Conservation (phyloP, 2,888 invertebrate species). For the Andrena minutula region DNA sequence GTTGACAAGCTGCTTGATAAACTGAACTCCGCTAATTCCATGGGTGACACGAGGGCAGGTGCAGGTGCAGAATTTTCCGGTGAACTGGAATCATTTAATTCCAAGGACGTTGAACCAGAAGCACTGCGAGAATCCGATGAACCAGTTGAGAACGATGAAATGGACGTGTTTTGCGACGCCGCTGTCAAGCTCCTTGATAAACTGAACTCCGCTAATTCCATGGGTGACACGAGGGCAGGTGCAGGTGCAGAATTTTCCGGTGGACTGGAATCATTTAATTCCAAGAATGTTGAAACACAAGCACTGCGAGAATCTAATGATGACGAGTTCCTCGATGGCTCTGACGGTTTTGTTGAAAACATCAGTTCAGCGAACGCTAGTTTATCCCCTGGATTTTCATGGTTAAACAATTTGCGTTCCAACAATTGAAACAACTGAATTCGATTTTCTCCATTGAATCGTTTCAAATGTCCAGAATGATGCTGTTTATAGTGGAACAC, state of each 20-base stretch:
- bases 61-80: too few relatives aligned
- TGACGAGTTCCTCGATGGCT: not conserved
- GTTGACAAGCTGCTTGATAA: too few relatives aligned
- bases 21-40: too few relatives aligned
- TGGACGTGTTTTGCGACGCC: constrained; percentile 1
- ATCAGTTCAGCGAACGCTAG: not conserved
- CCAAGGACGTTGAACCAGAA: too few relatives aligned
- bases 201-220: not conserved
- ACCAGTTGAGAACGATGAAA: not conserved
- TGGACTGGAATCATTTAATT: constrained; percentile 1
- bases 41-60: too few relatives aligned
- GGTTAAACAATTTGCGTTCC: not conserved
- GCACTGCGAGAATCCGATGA: too few relatives aligned
- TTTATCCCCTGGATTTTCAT: constrained; percentile 1
- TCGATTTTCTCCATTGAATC: not conserved
- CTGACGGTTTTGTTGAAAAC: not conserved
- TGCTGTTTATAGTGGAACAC: not conserved
- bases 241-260: not conserved
- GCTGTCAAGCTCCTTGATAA: not conserved
- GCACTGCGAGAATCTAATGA: not conserved
- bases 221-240: not conserved
- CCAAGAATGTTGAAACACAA: not conserved
- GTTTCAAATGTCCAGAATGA: not conserved
- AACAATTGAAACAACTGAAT: constrained; percentile 5
- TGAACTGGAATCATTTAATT: too few relatives aligned